These are phyloP conservation scores for Sphaerodactylus townsendi DNA, from an alignment of 2,113 vertebrate genomes.

Conservation along the genomic window DNA sequence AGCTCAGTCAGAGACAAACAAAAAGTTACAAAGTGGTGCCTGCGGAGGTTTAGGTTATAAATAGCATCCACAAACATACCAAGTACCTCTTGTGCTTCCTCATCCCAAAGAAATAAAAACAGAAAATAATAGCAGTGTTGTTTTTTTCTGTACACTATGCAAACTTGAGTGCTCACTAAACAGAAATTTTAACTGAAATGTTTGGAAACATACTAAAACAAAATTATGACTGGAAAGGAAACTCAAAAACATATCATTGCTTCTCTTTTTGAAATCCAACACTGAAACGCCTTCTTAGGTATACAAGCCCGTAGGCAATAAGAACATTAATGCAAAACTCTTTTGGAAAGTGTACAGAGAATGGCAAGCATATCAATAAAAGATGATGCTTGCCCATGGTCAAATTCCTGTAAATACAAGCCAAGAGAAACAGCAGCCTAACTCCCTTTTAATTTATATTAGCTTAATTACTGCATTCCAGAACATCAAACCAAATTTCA, in stretches of 20 bases:
- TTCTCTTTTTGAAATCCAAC: conserved; percentile 36
- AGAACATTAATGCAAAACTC: conserved; percentile 50
- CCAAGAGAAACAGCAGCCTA: conserved; percentile 47
- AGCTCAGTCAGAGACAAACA: not conserved
- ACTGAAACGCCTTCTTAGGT: conserved; percentile 27
- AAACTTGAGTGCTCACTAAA: conserved; percentile 26
- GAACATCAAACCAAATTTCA: not conserved
- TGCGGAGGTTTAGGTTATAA: not conserved
- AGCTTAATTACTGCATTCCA: not conserved
- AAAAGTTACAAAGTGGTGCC: not conserved
- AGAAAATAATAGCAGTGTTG: conserved; percentile 1
- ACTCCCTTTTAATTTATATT: conserved; percentile 35
- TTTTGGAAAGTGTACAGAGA: conserved; percentile 52
- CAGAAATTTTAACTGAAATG: conserved; percentile 27
- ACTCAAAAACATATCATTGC: not conserved
- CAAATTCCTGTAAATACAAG: conserved; percentile 41
- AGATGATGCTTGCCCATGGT: conserved; percentile 39
- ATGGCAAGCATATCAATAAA: conserved; percentile 51
- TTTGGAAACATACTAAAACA: not conserved
- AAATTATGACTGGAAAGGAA: not conserved
- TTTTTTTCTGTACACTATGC: not conserved
- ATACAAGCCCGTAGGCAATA: conserved; percentile 47
- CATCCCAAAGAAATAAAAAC: not conserved
- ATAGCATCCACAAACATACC: not conserved
- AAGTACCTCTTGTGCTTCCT: conserved; percentile 6